Percentiles rank a stretch among this genome's conserved stretches.
These are phyloP conservation scores for Bombus breviceps DNA, from an alignment of 1,140 invertebrate genomes.

Conservation along the genomic window DNA sequence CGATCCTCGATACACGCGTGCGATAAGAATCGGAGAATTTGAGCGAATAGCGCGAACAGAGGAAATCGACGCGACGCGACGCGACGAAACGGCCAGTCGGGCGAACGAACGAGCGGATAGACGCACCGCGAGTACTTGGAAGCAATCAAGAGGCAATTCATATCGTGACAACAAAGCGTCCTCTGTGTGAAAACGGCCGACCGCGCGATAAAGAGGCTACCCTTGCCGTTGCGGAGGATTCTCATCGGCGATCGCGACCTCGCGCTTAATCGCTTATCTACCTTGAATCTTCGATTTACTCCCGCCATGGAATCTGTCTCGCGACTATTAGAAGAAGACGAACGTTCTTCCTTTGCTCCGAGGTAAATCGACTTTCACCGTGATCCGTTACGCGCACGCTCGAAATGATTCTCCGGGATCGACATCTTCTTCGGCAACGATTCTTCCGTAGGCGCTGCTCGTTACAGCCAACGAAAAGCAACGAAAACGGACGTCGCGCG, in stretches of 20 bases:
- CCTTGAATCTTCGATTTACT: neutral
- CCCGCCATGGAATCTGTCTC: neutral
- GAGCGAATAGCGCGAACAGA: neutral
- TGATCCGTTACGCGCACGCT: neutral
- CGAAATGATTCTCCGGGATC: neutral
- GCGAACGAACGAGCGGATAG: neutral
- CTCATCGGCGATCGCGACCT: neutral
- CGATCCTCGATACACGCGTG: neutral
- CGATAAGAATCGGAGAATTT: neutral
- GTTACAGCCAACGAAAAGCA: too few species aligned
- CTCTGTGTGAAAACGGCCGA: conserved; percentile 54
- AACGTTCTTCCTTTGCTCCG: neutral
- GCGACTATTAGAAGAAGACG: neutral
- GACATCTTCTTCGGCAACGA: neutral
- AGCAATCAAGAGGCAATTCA: conserved; percentile 57
- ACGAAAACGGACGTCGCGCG: neutral
- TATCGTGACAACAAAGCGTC: conserved; percentile 54
- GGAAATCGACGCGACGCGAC: too few species aligned
- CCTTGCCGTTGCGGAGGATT: neutral
- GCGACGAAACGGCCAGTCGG: too few species aligned
- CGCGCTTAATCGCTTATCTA: neutral
- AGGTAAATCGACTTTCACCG: neutral
- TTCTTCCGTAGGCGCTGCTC: too few species aligned
- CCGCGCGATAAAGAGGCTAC: conserved; percentile 50
- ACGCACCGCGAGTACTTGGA: conserved; percentile 47